A percentile compares a stretch with the other conserved stretches of the same genome.
Evolutionary conservation across 2,888 invertebrate species (phyloP).

Genomic region (Pandemis heparana): DNA sequence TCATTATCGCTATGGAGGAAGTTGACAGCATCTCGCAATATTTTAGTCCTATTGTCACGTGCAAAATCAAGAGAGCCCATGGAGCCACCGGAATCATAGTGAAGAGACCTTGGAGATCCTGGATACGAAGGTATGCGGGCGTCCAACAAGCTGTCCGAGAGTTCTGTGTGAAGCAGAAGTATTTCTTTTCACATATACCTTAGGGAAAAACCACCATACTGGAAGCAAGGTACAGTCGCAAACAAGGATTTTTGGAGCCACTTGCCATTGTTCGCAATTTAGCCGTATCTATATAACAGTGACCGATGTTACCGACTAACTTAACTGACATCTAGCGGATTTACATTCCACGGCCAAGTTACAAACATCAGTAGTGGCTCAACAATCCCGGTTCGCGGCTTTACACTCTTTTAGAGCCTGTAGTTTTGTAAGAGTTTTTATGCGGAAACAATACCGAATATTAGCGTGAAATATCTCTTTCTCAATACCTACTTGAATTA

Average conservation of each 20-base stretch:
- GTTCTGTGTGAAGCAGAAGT: conserved; percentile 51
- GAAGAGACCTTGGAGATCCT: conserved; percentile 58
- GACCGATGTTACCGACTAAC: no score
- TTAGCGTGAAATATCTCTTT: background rate
- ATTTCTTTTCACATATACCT: background rate
- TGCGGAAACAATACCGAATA: background rate
- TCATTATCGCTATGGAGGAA: conserved; percentile 65
- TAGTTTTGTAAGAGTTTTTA: background rate
- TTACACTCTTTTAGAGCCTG: background rate
- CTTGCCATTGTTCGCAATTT: no score
- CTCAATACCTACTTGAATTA: background rate
- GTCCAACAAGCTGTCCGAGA: conserved; percentile 64
- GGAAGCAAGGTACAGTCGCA: no score
- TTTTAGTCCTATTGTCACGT: background rate
- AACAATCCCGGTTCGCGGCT: no score
- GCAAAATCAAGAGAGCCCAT: conserved; percentile 36
- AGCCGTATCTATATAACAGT: no score
- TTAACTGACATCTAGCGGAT: no score
- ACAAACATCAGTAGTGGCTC: no score
- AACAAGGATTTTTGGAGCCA: no score
- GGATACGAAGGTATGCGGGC: conserved; percentile 62
- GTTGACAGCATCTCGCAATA: conserved; percentile 57
- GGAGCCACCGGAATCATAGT: conserved; percentile 43
- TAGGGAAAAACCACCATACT: background rate
- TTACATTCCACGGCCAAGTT: no score